Evolutionary conservation across 2,113 vertebrate genomes (phyloP).

Genomic region (Romanogobio albipinnatus): DNA sequence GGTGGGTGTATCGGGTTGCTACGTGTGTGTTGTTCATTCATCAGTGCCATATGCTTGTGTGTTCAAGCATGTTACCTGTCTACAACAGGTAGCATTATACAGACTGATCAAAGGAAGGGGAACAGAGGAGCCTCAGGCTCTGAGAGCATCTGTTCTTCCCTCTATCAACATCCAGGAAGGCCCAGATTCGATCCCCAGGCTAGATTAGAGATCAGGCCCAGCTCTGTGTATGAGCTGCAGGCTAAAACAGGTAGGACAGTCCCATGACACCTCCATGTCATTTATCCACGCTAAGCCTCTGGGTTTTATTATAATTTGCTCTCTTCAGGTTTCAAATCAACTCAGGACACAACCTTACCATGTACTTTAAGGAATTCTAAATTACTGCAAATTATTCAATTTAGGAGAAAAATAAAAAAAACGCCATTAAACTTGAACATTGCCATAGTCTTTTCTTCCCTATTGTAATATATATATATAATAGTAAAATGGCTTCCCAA

Average conservation of each 20-base stretch:
- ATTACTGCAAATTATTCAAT: constrained; percentile 18
- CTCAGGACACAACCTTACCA: constrained; percentile 9
- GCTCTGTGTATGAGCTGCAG: constrained; percentile 40
- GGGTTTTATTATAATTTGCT: constrained; percentile 36
- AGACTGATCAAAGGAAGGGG: constrained; percentile 46
- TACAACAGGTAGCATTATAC: constrained; percentile 45
- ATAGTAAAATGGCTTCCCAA: too few relatives aligned
- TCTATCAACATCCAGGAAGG: constrained; percentile 43
- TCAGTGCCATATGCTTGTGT: constrained; percentile 49
- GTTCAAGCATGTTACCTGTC: constrained; percentile 46
- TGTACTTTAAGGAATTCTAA: background rate
- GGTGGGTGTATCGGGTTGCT: background rate
- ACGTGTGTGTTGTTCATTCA: constrained; percentile 30
- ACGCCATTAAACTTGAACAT: too few relatives aligned
- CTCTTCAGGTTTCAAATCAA: constrained; percentile 17
- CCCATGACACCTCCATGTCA: constrained; percentile 46
- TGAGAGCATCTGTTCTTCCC: constrained; percentile 49
- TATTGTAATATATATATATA: too few relatives aligned
- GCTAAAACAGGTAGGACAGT: constrained; percentile 44
- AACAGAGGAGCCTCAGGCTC: constrained; percentile 46
- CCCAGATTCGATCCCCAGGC: constrained; percentile 52
- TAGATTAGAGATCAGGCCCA: constrained; percentile 58
- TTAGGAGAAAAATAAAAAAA: background rate
- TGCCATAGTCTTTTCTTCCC: too few relatives aligned
- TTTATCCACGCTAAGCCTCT: constrained; percentile 53